Evolutionary conservation across 2,797 vertebrate genomes (phyloP).

Genomic region (Ctenopoma kingsleyae): DNA sequence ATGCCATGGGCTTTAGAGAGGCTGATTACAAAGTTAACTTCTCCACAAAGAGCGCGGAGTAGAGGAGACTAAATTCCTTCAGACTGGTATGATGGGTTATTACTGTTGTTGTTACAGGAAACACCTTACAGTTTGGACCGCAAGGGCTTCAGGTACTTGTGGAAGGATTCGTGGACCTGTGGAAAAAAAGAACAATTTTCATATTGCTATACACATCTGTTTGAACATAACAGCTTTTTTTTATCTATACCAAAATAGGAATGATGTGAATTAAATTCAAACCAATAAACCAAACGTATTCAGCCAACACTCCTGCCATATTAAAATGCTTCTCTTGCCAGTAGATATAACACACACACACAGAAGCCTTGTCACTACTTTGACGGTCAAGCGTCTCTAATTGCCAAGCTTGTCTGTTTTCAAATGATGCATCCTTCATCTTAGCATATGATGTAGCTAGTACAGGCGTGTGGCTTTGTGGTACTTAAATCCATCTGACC

Average conservation of each 20-base stretch:
- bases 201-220: not conserved
- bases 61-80: not conserved
- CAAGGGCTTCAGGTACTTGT: conserved; percentile 94
- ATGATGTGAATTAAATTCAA: not conserved
- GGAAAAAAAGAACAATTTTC: conserved; percentile 6
- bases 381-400: no score
- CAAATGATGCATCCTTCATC: no score
- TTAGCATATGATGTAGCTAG: no score
- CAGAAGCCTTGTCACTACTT: no score
- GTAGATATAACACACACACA: no score
- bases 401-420: no score
- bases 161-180: conserved; percentile 94
- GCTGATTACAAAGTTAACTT: not conserved
- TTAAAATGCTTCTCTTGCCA: no score
- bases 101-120: conserved; percentile 29
- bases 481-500: no score
- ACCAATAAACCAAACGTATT: not conserved
- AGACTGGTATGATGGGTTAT: conserved; percentile 11
- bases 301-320: no score
- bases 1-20: not conserved
- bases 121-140: conserved; percentile 91
- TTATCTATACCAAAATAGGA: not conserved
- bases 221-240: not conserved
- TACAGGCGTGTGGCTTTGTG: no score
- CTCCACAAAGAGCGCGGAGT: not conserved